phyloP scores from a whole-genome alignment of 2,888 invertebrate species.

The Leptopilina drosophilae region DNA sequence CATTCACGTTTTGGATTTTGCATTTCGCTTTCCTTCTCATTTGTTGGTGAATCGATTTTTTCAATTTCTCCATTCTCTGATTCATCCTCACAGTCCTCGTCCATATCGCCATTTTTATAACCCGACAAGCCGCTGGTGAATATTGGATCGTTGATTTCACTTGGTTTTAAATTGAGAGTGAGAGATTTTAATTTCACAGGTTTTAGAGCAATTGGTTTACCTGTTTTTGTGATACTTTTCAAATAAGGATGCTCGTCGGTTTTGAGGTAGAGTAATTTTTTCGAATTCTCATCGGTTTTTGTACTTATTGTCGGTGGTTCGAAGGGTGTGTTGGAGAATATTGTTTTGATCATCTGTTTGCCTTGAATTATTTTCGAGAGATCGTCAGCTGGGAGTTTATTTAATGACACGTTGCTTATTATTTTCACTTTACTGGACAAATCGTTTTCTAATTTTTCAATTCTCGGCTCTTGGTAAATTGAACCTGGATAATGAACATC shows the following conservation, averaged over 20 bases:
- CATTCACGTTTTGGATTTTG: no score
- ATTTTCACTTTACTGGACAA: neutral
- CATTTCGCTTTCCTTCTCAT: no score
- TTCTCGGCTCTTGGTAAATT: slow-evolving; percentile 29
- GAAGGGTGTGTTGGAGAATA: no score
- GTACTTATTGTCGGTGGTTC: neutral
- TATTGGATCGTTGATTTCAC: neutral
- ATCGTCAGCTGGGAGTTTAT: neutral
- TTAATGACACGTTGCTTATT: neutral
- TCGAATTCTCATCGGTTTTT: neutral
- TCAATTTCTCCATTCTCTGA: no score
- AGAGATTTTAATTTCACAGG: slow-evolving; percentile 21
- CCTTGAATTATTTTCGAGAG: no score
- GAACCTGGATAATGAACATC: slow-evolving; percentile 34
- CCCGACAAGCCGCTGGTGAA: neutral
- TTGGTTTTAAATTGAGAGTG: slow-evolving; percentile 1
- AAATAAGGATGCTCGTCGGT: slow-evolving; percentile 18
- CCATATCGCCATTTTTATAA: neutral
- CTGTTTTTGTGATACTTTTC: slow-evolving; percentile 34
- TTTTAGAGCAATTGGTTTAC: slow-evolving; percentile 34
- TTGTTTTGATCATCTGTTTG: no score
- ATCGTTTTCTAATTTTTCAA: neutral
- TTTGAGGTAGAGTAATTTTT: neutral
- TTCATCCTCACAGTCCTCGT: neutral
- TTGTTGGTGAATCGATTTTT: no score